phyloP scores from a whole-genome alignment of 2,797 vertebrate species.

The Lates japonicus region DNA sequence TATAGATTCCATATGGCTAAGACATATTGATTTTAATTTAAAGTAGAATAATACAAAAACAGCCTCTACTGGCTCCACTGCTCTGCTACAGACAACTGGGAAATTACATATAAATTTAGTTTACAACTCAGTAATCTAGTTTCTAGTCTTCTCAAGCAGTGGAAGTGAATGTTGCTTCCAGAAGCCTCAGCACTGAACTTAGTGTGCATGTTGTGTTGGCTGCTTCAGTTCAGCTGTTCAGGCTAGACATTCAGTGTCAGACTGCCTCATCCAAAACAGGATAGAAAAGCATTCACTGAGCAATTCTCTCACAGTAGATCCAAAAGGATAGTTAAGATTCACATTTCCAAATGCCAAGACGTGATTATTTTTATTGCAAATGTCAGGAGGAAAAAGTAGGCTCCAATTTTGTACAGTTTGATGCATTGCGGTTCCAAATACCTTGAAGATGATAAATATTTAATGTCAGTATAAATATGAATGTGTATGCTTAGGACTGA shows the following conservation, averaged over 20 bases:
- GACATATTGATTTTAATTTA: conserved; percentile 6
- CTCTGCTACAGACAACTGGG: conserved; percentile 7
- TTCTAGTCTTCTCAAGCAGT: neutral
- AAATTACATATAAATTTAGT: conserved; percentile 35
- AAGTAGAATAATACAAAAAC: neutral
- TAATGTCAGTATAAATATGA: conserved; percentile 48
- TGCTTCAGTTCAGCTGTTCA: conserved; percentile 46
- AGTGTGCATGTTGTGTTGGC: conserved; percentile 20
- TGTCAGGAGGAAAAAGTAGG: conserved; percentile 56
- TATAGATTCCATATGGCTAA: neutral
- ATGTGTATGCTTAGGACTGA: conserved; percentile 28
- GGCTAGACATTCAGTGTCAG: conserved; percentile 35
- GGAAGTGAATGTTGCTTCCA: conserved; percentile 32
- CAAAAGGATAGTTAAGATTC: conserved; percentile 61
- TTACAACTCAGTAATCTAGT: conserved; percentile 19
- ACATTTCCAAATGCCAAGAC: conserved; percentile 73
- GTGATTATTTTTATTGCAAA: conserved; percentile 72
- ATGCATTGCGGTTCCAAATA: conserved; percentile 61
- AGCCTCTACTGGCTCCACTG: neutral
- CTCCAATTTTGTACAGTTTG: conserved; percentile 58
- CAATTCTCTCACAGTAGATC: conserved; percentile 48
- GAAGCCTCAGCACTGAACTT: conserved; percentile 28
- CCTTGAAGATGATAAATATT: conserved; percentile 58
- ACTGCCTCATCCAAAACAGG: conserved; percentile 55
- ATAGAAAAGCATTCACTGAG: conserved; percentile 43